Percentiles rank a stretch among this genome's conserved stretches.
These are phyloP conservation scores for Caranx ignobilis DNA, from an alignment of 2,113 vertebrate genomes.

Conservation along the genomic window DNA sequence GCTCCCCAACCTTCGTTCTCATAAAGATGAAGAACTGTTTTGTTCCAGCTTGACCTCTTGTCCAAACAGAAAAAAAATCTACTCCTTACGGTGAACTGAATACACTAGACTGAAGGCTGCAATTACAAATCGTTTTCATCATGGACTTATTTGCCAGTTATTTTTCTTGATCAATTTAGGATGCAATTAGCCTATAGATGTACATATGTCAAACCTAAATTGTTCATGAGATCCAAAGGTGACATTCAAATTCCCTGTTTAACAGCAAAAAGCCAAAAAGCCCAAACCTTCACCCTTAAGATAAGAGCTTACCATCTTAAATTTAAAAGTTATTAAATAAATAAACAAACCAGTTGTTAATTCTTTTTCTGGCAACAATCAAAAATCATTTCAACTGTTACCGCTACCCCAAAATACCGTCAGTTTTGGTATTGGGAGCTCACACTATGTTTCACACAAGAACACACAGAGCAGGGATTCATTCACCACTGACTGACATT, in stretches of 20 bases:
- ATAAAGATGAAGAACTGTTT: not conserved
- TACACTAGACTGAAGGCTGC: not conserved
- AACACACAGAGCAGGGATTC: conserved; percentile 2
- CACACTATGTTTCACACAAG: not conserved
- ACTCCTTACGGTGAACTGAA: not conserved
- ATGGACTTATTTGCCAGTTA: not conserved
- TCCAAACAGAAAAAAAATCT: not conserved
- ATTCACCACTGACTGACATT: conserved; percentile 40
- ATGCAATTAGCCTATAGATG: too few relatives aligned
- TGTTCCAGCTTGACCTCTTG: not conserved
- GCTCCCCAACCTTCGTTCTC: too few relatives aligned
- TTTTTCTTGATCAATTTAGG: not conserved
- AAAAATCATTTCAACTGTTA: not conserved
- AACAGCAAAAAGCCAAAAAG: not conserved
- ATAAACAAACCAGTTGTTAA: not conserved
- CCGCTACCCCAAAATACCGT: not conserved
- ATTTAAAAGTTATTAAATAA: not conserved
- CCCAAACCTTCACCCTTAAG: not conserved
- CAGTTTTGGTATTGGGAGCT: not conserved
- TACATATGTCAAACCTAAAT: too few relatives aligned
- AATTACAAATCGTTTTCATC: not conserved
- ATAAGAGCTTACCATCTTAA: too few relatives aligned
- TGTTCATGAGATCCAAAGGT: too few relatives aligned
- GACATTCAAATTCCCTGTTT: not conserved
- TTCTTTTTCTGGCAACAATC: not conserved